Base-by-base conservation (phyloP, 2,888 invertebrate species). In the Hofmannophila pseudospretella region DNA sequence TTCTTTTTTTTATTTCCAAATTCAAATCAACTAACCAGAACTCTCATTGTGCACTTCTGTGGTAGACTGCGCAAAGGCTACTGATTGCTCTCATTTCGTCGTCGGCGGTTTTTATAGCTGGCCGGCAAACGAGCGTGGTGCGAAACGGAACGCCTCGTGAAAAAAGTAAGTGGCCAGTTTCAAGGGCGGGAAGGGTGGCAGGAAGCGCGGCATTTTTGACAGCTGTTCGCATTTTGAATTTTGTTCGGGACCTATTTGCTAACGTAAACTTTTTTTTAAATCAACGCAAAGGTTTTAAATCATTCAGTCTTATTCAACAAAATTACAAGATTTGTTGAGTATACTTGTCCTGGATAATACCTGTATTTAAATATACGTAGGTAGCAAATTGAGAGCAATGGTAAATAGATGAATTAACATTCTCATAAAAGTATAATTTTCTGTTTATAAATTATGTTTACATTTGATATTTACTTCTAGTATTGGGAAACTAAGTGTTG, bases 41-140 rank as follows among this genome's bases (percentile, higher is more conserved):
- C 68, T 85, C 84, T 80, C 84, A 86, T 85, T 81, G 59, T 84
- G 85, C 81, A 85, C 80, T 86, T 86, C 86, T 78, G 80, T 81
- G 54, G 65, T 75, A 79, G 86, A 86, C 86, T 86, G 85, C 86
- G 59, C 81, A 81, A 77, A 70, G 72, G 84, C 86, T 85, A 86
- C 85, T 86, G 86, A 84, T 67, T 84, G 79, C 67, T 76, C 70
- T 74, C 71, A 67, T 73, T 80, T 69, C 62, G 79, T 63, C 53
- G 71, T 51, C 57, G 63, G 40, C 50, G 47, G 68, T 71, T 75
- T 86, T 84, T 85, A 86, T 86, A 85, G 65, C 52, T 14, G 10
- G 19, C 25, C 8, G 16, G 16, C 5, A 16, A 11, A 53, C 50
- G 67, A 47, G 60, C 58, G 71, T 59, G 66, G 68, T 70, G 66